Evolutionary conservation across 2,888 invertebrate genomes (phyloP).

Genomic region (Parnassius smintheus): DNA sequence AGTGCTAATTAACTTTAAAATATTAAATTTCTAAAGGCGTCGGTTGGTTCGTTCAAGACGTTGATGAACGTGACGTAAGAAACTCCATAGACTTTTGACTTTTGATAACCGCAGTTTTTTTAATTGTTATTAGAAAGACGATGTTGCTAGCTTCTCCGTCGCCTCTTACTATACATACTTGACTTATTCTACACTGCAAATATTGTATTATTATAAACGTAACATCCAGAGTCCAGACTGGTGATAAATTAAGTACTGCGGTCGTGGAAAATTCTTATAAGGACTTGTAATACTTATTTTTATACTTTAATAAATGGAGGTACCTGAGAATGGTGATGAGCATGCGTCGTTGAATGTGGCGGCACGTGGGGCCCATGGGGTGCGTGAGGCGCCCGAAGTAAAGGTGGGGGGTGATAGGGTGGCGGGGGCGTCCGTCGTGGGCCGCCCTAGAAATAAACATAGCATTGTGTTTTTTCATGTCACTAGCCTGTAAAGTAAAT

Average conservation of each 20-base stretch:
- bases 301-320: slow-evolving; percentile 15
- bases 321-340: slow-evolving; percentile 62
- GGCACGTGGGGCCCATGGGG: slow-evolving; percentile 32
- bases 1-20: no score
- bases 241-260: not conserved
- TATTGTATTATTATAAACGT: no score
- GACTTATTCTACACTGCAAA: no score
- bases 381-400: slow-evolving; percentile 57
- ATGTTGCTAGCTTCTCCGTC: no score
- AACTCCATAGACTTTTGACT: no score
- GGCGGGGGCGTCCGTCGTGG: slow-evolving; percentile 88
- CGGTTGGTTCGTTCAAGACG: no score
- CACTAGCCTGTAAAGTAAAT: slow-evolving; percentile 30
- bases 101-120: no score
- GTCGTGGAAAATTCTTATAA: slow-evolving; percentile 12
- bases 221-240: no score
- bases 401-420: slow-evolving; percentile 85
- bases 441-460: slow-evolving; percentile 73
- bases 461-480: slow-evolving; percentile 33
- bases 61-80: no score
- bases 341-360: slow-evolving; percentile 49
- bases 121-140: no score
- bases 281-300: not conserved
- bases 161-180: no score
- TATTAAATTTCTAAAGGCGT: no score